Evolutionary conservation across 2,888 invertebrate genomes (phyloP).

Genomic region (Alentia gelatinosa): DNA sequence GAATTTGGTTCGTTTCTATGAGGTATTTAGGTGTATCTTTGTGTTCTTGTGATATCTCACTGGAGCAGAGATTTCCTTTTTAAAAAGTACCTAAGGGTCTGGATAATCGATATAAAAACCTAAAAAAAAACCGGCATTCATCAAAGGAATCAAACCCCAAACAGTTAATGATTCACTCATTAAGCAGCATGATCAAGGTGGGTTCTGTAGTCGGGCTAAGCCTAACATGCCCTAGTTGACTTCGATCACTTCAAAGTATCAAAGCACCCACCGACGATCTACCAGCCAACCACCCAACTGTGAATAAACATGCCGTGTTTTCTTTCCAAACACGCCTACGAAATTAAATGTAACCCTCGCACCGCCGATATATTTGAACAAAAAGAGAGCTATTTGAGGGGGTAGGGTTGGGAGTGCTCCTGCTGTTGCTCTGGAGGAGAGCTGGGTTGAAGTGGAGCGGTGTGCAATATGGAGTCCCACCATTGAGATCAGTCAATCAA

Average conservation of each 20-base stretch:
- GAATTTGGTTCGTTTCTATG: too few species aligned
- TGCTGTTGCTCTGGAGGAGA: not conserved
- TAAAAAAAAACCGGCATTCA: too few species aligned
- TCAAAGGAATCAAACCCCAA: not conserved
- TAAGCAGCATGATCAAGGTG: not conserved
- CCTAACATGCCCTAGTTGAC: conserved; percentile 1
- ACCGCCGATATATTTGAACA: conserved; percentile 23
- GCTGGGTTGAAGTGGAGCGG: too few species aligned
- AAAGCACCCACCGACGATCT: not conserved
- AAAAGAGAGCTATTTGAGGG: not conserved
- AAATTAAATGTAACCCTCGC: conserved; percentile 21
- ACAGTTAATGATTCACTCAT: too few species aligned
- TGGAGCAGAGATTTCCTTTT: too few species aligned
- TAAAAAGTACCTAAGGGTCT: too few species aligned
- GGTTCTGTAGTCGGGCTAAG: not conserved
- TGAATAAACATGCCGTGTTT: not conserved
- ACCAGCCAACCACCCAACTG: not conserved
- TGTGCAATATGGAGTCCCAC: too few species aligned
- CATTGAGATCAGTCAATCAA: not conserved
- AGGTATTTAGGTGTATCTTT: too few species aligned
- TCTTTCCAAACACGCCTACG: not conserved
- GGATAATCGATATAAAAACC: too few species aligned
- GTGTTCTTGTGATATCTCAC: too few species aligned
- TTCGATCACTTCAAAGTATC: not conserved
- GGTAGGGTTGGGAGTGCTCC: not conserved